Percentiles rank a stretch among this genome's conserved stretches.
These are phyloP conservation scores for Sebastiscus albofasciatus DNA, from an alignment of 2,797 vertebrate genomes.

Conservation along the genomic window DNA sequence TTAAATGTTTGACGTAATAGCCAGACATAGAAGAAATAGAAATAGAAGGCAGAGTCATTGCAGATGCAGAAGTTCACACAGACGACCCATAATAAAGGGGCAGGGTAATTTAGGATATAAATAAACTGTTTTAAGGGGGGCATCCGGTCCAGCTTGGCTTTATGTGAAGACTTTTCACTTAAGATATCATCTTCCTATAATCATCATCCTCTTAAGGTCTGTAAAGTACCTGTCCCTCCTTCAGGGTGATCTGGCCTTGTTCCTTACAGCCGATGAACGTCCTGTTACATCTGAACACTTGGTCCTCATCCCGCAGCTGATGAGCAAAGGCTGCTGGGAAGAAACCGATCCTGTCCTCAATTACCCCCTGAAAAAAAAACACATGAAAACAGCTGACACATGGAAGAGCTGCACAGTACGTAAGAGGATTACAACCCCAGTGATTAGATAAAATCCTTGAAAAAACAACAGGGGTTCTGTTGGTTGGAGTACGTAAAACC, in stretches of 20 bases:
- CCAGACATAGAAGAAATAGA: neutral
- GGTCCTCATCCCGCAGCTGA: constrained; percentile 87
- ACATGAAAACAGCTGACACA: constrained; percentile 9
- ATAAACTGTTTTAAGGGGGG: neutral
- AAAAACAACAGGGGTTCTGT: neutral
- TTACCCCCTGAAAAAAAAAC: constrained; percentile 85
- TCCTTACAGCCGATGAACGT: constrained; percentile 96
- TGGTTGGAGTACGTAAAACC: neutral
- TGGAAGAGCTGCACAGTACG: neutral
- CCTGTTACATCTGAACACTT: constrained; percentile 90
- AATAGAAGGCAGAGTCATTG: neutral
- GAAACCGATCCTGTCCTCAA: constrained; percentile 93
- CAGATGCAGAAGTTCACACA: neutral
- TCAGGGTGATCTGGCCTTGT: constrained; percentile 95
- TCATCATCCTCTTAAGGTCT: neutral
- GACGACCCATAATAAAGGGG: neutral
- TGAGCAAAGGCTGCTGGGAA: constrained; percentile 96
- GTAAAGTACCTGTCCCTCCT: constrained; percentile 92
- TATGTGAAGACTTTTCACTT: neutral
- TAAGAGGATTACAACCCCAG: constrained; percentile 12
- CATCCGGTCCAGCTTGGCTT: neutral
- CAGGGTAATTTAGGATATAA: neutral
- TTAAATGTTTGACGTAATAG: neutral
- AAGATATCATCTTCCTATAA: neutral
- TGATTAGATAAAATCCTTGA: neutral